Base-by-base conservation (phyloP, 2,797 vertebrate genomes). In the Ficedula albicollis region DNA sequence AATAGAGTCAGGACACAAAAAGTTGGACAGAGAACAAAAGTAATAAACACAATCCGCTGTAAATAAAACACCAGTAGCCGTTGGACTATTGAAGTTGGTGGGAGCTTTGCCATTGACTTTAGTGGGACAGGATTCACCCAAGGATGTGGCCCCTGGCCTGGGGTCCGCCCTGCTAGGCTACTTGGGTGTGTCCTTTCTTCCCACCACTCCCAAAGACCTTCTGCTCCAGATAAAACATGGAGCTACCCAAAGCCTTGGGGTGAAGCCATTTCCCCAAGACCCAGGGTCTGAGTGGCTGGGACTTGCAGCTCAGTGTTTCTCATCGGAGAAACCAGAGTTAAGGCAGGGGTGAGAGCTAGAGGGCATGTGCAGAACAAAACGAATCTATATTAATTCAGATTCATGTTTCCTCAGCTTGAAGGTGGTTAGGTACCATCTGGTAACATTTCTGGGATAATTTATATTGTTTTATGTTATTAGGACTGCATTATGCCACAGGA, bases 21-120 rank as follows among this genome's bases (percentile, higher is more conserved):
- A 90, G 68, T 95, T 96, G 94, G 94, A 95, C 67, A 43, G 34
- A 64, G 95, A 84, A 93, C 95, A 96, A 95, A 86, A 90, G 84
- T 82, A 93, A 91, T 68, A 93, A 95, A 91, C 85, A 90, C 55
- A 58, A 69, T 80, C 10, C 25, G n/a, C 38, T 90, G 46, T 88
- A 90, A 94, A 91, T 93, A 95, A 86, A 83, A 78, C 84, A 67
- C 69, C 41, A 84, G 59, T 90, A 95, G 39, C 79, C 79, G 81
- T 77, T 54, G 84, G 56, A 30, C 70, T 73, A 93, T 94, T 96
- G 92, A 96, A 95, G 91, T 96, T 4, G 8, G 67, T 91, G 95
- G 94, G 92, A 96, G 85, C 55, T 93, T 73, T 95, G 90, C 62
- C 36, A 13, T 52, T 0, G 0, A 82, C 84, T 96, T 86, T 64